Conservation (phyloP, 2,888 invertebrate genomes). For the Ormyrus thymus region DNA sequence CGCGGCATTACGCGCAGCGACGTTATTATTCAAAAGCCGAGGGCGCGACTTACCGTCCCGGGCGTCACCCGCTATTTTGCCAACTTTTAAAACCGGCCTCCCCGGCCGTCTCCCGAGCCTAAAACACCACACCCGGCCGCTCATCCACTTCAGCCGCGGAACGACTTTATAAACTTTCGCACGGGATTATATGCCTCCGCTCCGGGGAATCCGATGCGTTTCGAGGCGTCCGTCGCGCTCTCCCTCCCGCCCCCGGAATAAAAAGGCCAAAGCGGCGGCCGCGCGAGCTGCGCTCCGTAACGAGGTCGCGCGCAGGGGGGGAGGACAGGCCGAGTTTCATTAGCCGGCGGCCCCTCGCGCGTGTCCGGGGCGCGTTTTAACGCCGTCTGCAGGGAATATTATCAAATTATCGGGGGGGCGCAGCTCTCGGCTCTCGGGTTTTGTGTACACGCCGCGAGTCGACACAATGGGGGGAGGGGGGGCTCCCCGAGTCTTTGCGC, state of each 20-base stretch:
- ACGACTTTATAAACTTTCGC: too few species aligned
- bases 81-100: too few species aligned
- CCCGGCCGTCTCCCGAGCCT: too few species aligned
- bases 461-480: neutral
- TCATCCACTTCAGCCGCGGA: too few species aligned
- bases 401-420: conserved; percentile 59
- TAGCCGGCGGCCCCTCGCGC: conserved; percentile 53
- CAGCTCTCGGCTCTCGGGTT: conserved; percentile 26
- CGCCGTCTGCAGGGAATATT: conserved; percentile 58
- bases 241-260: neutral
- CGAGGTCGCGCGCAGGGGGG: neutral
- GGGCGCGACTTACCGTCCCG: too few species aligned
- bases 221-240: conserved; percentile 3
- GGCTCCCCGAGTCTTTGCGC: neutral
- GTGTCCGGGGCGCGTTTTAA: neutral
- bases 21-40: too few species aligned
- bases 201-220: conserved; percentile 10
- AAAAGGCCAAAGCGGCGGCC: too few species aligned
- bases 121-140: too few species aligned
- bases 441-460: neutral
- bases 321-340: conserved; percentile 56
- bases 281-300: too few species aligned
- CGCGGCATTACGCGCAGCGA: too few species aligned
- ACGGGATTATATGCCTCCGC: too few species aligned
- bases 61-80: too few species aligned